Evolutionary conservation across 2,113 vertebrate species (phyloP).

Genomic region (Mohoua ochrocephala): DNA sequence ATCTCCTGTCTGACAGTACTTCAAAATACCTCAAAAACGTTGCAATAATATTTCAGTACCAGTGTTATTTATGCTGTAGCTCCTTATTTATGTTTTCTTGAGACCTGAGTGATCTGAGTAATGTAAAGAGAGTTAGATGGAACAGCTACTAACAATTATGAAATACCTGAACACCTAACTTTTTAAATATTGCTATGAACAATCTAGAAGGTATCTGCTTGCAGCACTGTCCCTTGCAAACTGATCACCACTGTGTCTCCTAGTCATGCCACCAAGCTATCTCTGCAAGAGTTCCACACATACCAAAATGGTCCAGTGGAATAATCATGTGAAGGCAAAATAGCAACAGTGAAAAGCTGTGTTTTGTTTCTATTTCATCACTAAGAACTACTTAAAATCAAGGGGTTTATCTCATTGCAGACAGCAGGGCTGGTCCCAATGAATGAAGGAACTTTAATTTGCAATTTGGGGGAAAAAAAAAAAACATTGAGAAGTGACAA

Average conservation of each 20-base stretch:
- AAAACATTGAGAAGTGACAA: accelerated
- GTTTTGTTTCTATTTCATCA: not conserved
- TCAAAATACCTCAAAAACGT: not conserved
- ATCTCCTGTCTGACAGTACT: not conserved
- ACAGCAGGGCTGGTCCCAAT: not conserved
- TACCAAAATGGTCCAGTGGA: not conserved
- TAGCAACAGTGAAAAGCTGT: not conserved
- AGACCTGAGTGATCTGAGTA: not conserved
- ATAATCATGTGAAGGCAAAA: not conserved
- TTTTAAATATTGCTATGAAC: not conserved
- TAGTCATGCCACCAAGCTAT: not conserved
- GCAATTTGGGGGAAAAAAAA: not conserved
- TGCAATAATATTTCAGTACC: not conserved
- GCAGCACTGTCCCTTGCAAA: not conserved
- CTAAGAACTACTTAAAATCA: not conserved
- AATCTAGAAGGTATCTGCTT: not conserved
- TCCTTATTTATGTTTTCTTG: not conserved
- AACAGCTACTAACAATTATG: not conserved
- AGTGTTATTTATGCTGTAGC: not conserved
- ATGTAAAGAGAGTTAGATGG: not conserved
- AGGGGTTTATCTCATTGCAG: not conserved
- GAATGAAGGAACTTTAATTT: not conserved
- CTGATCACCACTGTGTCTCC: not conserved
- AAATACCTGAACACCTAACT: not conserved
- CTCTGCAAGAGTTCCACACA: not conserved